A percentile compares a stretch with the other conserved stretches of the same genome.
These are phyloP conservation scores for Rhopalosiphum maidis DNA, from an alignment of 1,140 invertebrate species.

Conservation along the genomic window DNA sequence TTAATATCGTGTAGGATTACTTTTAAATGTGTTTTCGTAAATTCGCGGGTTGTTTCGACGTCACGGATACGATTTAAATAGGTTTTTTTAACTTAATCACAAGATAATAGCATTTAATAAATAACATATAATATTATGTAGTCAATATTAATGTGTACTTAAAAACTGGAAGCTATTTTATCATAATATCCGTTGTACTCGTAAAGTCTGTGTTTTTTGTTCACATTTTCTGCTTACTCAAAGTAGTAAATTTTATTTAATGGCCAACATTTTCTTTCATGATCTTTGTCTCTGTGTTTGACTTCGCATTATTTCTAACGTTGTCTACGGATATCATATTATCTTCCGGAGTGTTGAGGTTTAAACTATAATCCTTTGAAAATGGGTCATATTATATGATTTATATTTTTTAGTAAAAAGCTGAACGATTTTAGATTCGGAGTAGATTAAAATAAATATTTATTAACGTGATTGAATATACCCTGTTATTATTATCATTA, in stretches of 20 bases:
- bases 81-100: not conserved
- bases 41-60: not conserved
- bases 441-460: not conserved
- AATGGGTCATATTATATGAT: not conserved
- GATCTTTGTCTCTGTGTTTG: not conserved
- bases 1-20: not conserved
- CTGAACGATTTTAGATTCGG: not conserved
- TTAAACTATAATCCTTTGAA: not conserved
- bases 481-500: too few species aligned
- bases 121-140: not conserved
- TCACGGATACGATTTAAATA: not conserved
- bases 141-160: not conserved
- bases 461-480: too few species aligned
- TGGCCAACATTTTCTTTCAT: not conserved
- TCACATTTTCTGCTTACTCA: not conserved
- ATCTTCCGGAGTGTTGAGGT: not conserved
- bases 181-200: not conserved
- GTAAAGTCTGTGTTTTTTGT: not conserved
- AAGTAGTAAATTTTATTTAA: slow-evolving; percentile 1
- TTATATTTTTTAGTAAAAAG: not conserved
- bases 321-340: not conserved
- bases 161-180: not conserved
- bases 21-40: not conserved
- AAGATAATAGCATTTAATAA: not conserved
- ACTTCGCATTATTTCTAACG: not conserved